A percentile compares a stretch with the other conserved stretches of the same genome.
These are phyloP conservation scores for Autographa gamma DNA, from an alignment of 2,888 invertebrate genomes.

Conservation along the genomic window DNA sequence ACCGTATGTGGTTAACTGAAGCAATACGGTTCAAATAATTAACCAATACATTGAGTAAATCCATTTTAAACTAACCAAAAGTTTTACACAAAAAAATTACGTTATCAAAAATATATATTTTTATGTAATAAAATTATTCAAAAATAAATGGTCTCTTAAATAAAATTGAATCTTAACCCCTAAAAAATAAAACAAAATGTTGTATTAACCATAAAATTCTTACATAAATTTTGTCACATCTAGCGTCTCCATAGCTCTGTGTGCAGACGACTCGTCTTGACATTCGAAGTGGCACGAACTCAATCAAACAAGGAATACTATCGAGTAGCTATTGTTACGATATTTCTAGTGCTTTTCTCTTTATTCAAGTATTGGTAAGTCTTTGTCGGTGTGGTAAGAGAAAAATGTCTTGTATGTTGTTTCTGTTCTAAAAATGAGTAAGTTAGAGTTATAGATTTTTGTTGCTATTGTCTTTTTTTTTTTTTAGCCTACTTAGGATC, in stretches of 20 bases:
- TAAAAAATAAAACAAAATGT: not conserved
- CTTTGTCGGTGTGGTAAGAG: not conserved
- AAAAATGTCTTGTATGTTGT: not conserved
- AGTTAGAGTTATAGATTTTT: not conserved
- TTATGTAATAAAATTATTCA: too few species aligned
- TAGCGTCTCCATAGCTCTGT: constrained; percentile 21
- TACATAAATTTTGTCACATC: constrained; percentile 17
- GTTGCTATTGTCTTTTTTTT: not conserved
- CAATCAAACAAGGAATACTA: constrained; percentile 10
- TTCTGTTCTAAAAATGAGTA: too few species aligned
- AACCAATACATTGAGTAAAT: too few species aligned
- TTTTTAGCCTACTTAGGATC: too few species aligned
- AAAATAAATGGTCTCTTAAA: too few species aligned
- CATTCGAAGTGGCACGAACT: constrained; percentile 41
- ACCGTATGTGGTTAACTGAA: not conserved
- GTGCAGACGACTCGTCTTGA: constrained; percentile 33
- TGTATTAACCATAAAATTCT: not conserved
- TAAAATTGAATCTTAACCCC: not conserved
- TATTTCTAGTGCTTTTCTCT: constrained; percentile 5
- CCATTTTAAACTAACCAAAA: too few species aligned
- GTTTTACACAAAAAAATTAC: too few species aligned
- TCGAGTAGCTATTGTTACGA: not conserved
- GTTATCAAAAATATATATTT: too few species aligned
- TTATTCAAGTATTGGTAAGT: not conserved
- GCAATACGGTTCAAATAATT: not conserved